Percentiles rank a stretch among this genome's conserved stretches.
Evolutionary conservation across 2,113 vertebrate species (phyloP).

Genomic region (Indicator maculatus): DNA sequence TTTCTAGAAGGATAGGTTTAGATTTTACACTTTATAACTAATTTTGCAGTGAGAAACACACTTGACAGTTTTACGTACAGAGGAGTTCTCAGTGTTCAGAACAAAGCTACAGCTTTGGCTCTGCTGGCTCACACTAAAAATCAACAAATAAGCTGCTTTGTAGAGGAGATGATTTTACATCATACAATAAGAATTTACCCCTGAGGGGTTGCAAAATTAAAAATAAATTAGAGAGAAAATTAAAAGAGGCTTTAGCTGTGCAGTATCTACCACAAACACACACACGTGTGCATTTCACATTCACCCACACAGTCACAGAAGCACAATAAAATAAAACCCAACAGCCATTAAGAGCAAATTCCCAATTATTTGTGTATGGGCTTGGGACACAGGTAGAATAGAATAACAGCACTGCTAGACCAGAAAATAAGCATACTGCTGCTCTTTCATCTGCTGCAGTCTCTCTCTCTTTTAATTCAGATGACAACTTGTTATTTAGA

Average conservation of each 20-base stretch:
- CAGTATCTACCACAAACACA: not conserved
- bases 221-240: conserved; percentile 65
- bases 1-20: not conserved
- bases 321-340: not conserved
- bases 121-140: conserved; percentile 42
- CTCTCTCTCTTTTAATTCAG: not conserved
- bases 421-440: conserved; percentile 33
- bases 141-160: conserved; percentile 48
- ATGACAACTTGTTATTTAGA: conserved; percentile 24
- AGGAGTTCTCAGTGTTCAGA: not conserved
- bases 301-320: not conserved
- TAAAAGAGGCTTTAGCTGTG: conserved; percentile 40
- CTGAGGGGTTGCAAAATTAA: conserved; percentile 51
- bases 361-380: conserved; percentile 18
- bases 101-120: conserved; percentile 13
- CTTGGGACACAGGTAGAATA: conserved; percentile 20
- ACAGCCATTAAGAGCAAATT: conserved; percentile 40
- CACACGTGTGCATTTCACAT: not conserved
- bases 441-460: not conserved
- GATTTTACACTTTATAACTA: not conserved
- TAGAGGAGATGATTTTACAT: conserved; percentile 43
- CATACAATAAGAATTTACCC: conserved; percentile 44
- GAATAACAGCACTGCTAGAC: conserved; percentile 1
- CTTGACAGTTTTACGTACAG: not conserved
- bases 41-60: not conserved